phyloP scores from a whole-genome alignment of 64 coral and sea anemone genomes.

The Catalaphyllia jardinei region DNA sequence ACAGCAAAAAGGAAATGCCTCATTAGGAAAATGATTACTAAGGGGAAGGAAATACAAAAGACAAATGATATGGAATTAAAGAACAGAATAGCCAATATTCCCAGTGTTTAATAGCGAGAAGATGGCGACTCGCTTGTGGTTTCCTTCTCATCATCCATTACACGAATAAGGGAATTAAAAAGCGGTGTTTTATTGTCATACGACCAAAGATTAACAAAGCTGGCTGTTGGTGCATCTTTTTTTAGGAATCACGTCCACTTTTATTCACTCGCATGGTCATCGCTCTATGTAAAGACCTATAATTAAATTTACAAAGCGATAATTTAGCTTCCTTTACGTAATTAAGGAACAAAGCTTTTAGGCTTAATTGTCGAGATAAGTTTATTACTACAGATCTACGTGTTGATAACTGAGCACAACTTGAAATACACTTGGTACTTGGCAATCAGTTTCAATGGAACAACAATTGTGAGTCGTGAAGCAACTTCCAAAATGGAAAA shows the following conservation, averaged over 20 bases:
- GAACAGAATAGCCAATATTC: neutral
- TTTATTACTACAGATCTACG: neutral
- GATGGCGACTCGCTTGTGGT: neutral
- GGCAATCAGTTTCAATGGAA: neutral
- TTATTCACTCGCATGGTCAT: neutral
- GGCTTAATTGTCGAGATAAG: neutral
- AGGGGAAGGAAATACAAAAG: neutral
- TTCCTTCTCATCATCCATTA: neutral
- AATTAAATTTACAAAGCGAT: neutral
- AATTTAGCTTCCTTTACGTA: conserved; percentile 18
- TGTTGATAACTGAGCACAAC: neutral
- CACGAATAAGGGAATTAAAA: neutral
- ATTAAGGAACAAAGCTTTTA: neutral
- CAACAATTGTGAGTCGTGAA: neutral
- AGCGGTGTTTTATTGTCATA: neutral
- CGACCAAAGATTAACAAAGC: neutral
- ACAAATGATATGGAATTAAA: neutral
- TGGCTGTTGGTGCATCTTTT: neutral
- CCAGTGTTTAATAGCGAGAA: neutral
- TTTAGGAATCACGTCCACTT: neutral
- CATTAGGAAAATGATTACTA: neutral
- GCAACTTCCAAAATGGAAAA: neutral
- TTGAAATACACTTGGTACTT: neutral
- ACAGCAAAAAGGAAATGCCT: neutral
- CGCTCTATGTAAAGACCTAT: neutral